Evolutionary conservation across 2,113 vertebrate species (phyloP).

Genomic region (Hystrix brachyura): DNA sequence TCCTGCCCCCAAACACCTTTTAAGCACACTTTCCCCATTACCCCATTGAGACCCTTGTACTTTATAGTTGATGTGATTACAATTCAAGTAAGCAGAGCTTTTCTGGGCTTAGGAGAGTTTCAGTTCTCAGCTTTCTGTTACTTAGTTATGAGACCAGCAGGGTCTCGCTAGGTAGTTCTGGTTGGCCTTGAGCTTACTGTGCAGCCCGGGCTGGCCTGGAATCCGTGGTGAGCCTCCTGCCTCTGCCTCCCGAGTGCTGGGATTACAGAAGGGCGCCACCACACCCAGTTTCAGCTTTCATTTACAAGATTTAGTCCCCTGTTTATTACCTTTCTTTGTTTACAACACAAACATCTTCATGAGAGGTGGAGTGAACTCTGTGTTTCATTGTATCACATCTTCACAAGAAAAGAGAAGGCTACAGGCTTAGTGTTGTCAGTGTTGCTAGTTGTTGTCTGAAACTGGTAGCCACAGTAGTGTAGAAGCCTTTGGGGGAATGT

Average conservation of each 20-base stretch:
- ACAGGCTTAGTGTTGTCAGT: not conserved
- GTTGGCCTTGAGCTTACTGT: no score
- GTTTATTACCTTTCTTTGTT: constrained; percentile 37
- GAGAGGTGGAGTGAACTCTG: not conserved
- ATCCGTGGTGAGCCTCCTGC: no score
- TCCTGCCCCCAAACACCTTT: not conserved
- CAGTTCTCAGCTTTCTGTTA: not conserved
- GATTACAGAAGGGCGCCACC: no score
- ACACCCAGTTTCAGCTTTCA: not conserved
- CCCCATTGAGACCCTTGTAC: not conserved
- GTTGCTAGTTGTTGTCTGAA: not conserved
- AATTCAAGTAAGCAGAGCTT: not conserved
- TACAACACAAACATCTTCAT: constrained; percentile 17
- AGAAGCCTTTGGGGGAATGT: not conserved
- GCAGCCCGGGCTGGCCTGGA: no score
- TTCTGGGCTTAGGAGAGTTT: not conserved
- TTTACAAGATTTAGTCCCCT: not conserved
- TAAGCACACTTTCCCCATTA: not conserved
- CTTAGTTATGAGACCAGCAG: no score
- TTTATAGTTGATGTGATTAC: not conserved
- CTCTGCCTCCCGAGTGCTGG: no score
- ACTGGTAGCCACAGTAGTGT: not conserved
- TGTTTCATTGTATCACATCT: not conserved
- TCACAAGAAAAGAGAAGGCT: not conserved
- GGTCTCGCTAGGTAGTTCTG: no score